These are phyloP conservation scores for Girardia tigrina DNA, from an alignment of 2,888 invertebrate species.

Conservation along the genomic window DNA sequence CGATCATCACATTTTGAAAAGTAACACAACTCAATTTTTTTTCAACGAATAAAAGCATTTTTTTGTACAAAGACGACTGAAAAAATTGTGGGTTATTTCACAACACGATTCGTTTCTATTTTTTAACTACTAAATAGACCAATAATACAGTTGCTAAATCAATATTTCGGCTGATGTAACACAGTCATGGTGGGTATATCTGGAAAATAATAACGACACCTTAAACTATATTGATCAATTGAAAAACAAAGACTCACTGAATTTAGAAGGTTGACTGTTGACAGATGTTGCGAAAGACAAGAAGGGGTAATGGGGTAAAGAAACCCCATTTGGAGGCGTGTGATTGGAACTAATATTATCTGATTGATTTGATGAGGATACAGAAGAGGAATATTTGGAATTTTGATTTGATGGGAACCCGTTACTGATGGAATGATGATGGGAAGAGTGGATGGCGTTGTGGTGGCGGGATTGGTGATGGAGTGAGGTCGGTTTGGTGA, in stretches of 20 bases:
- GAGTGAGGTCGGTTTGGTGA: background rate
- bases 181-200: background rate
- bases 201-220: background rate
- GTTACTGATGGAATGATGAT: background rate
- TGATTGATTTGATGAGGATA: background rate
- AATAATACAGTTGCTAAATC: background rate
- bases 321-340: background rate
- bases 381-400: background rate
- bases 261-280: conserved; percentile 1
- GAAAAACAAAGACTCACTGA: background rate
- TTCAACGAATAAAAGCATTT: conserved; percentile 7
- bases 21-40: conserved; percentile 18
- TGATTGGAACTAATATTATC: background rate
- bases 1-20: background rate
- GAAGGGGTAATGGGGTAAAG: background rate
- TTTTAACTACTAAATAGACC: background rate
- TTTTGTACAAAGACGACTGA: conserved; percentile 23
- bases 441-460: too few species aligned
- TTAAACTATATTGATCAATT: background rate
- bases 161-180: background rate
- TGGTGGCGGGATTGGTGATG: background rate
- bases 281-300: background rate
- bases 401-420: background rate
- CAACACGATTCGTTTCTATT: conserved; percentile 14
- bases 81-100: background rate